A percentile compares a stretch with the other conserved stretches of the same genome.
These are phyloP conservation scores for Tolmerus cingulatus DNA, from an alignment of 2,888 invertebrate genomes.

Conservation along the genomic window DNA sequence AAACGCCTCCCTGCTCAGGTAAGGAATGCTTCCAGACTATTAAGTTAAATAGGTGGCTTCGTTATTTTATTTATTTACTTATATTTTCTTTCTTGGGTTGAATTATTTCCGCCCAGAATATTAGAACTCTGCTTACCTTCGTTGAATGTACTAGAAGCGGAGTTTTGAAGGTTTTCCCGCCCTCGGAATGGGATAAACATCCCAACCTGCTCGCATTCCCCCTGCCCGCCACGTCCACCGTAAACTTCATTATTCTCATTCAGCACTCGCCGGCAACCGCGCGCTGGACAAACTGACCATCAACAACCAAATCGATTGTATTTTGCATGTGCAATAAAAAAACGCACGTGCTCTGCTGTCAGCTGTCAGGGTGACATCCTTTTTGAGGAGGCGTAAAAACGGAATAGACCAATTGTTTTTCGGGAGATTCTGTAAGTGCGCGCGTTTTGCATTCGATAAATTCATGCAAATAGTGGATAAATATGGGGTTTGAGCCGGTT, in stretches of 20 bases:
- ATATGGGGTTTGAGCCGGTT: not conserved
- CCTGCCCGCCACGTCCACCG: slow-evolving; percentile 68
- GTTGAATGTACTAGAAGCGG: slow-evolving; percentile 80
- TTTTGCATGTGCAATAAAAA: slow-evolving; percentile 37
- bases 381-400: not conserved
- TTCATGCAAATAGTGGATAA: not conserved
- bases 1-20: slow-evolving; percentile 80
- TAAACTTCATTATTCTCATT: slow-evolving; percentile 72
- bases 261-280: slow-evolving; percentile 24
- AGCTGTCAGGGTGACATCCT: slow-evolving; percentile 23
- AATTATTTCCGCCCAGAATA: not conserved
- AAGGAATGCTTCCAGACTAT: slow-evolving; percentile 83
- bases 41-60: slow-evolving; percentile 12
- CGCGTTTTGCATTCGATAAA: not conserved
- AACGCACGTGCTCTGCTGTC: slow-evolving; percentile 41
- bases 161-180: slow-evolving; percentile 71
- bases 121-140: slow-evolving; percentile 65
- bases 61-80: not conserved
- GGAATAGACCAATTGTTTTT: not conserved
- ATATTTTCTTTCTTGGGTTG: not conserved
- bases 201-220: slow-evolving; percentile 74
- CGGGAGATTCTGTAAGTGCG: not conserved
- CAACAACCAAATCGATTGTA: slow-evolving; percentile 28
- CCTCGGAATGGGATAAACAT: slow-evolving; percentile 67
- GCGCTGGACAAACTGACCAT: slow-evolving; percentile 8